Percentiles rank a stretch among this genome's conserved stretches.
Evolutionary conservation across 2,797 vertebrate genomes (phyloP).

Genomic region (Hippocampus kuda): DNA sequence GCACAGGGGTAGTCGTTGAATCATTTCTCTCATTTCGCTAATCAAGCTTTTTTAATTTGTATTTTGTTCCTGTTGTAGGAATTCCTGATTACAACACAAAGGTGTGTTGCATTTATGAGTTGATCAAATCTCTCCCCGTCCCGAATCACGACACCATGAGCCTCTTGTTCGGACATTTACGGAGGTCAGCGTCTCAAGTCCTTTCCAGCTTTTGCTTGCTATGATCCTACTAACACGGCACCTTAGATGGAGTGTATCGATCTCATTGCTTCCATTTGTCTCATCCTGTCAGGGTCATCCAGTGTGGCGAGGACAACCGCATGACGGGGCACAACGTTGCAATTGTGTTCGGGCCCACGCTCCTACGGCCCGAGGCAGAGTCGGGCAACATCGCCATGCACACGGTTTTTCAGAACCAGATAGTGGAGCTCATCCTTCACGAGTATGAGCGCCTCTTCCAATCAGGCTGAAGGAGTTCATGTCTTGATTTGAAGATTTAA

Average conservation of each 20-base stretch:
- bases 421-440: constrained; percentile 85
- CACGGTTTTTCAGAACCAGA: constrained; percentile 97
- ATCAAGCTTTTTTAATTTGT: neutral
- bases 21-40: too few species aligned
- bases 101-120: constrained; percentile 61
- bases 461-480: constrained; percentile 19
- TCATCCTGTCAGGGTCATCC: constrained; percentile 69
- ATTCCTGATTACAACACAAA: constrained; percentile 66
- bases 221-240: too few species aligned
- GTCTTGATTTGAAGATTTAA: constrained; percentile 15
- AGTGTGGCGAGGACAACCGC: constrained; percentile 77
- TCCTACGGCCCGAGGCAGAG: constrained; percentile 80
- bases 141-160: constrained; percentile 81
- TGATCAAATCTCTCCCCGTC: constrained; percentile 72
- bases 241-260: neutral
- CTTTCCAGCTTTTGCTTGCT: too few species aligned
- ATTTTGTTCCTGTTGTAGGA: constrained; percentile 57
- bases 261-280: neutral
- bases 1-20: too few species aligned
- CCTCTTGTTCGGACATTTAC: constrained; percentile 82
- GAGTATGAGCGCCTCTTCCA: constrained; percentile 75
- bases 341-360: constrained; percentile 90
- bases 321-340: constrained; percentile 91
- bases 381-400: constrained; percentile 81
- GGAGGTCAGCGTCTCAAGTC: constrained; percentile 59